phyloP scores from a whole-genome alignment of 2,888 invertebrate genomes.

The Syrista parreyssii region DNA sequence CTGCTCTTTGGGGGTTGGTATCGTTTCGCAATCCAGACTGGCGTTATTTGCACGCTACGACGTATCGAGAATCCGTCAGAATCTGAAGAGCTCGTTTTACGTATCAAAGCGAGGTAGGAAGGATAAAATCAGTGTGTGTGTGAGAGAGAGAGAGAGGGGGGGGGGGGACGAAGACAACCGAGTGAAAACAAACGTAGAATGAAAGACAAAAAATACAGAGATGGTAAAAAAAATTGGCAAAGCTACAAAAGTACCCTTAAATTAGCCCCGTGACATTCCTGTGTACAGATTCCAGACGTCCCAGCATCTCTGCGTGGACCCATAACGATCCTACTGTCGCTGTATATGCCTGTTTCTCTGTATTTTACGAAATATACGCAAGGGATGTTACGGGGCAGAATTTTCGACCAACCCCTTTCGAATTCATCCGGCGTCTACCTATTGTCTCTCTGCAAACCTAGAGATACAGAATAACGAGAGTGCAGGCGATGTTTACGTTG shows the following conservation, averaged over 20 bases:
- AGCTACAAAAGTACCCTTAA: neutral
- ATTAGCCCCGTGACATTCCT: neutral
- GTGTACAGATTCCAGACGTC: neutral
- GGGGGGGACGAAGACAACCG: too few species aligned
- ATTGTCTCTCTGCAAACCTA: conserved; percentile 5
- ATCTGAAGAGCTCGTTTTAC: neutral
- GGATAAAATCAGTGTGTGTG: neutral
- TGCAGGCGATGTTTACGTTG: conserved; percentile 32
- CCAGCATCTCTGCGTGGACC: neutral
- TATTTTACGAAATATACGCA: too few species aligned
- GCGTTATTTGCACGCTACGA: neutral
- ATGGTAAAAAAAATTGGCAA: neutral
- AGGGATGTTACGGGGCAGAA: too few species aligned
- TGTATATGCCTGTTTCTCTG: neutral
- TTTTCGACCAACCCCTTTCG: neutral
- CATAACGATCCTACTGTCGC: neutral
- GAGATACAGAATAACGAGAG: conserved; percentile 31
- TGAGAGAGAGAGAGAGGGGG: too few species aligned
- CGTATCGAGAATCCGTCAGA: neutral
- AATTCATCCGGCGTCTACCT: neutral
- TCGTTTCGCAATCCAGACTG: neutral
- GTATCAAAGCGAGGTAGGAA: neutral
- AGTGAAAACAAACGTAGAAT: neutral
- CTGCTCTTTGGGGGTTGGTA: neutral
- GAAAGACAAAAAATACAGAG: neutral